phyloP scores from a whole-genome alignment of 1,140 invertebrate species.

The Steinernema feltiae region DNA sequence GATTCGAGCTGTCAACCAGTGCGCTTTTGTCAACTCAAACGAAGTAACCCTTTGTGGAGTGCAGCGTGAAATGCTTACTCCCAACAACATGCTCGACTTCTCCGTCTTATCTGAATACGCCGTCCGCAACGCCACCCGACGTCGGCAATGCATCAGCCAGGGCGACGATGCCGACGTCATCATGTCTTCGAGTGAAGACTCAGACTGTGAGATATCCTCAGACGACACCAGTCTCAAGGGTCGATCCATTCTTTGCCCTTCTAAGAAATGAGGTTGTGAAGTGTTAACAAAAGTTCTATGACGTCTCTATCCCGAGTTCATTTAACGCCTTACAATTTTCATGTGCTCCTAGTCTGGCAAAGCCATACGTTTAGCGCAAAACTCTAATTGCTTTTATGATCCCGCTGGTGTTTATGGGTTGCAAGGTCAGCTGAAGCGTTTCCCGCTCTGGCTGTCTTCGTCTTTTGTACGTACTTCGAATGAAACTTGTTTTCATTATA shows the following conservation, averaged over 20 bases:
- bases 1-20: slow-evolving; percentile 7
- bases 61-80: background rate
- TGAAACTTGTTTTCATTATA: too few species aligned
- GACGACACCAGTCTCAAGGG: background rate
- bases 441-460: background rate
- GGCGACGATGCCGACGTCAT: background rate
- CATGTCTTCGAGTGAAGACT: slow-evolving; percentile 3
- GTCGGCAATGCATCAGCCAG: background rate
- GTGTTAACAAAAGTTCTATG: background rate
- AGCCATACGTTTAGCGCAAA: background rate
- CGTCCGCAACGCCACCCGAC: background rate
- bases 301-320: background rate
- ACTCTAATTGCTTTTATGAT: background rate
- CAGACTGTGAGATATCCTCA: background rate
- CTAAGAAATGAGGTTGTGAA: background rate
- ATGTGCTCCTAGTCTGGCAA: background rate
- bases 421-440: background rate
- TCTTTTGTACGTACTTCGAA: too few species aligned
- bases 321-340: background rate
- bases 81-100: slow-evolving; percentile 5
- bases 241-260: background rate
- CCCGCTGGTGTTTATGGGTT: slow-evolving; percentile 2
- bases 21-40: background rate
- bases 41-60: background rate
- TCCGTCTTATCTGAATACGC: background rate